Conservation (phyloP, 2,797 vertebrate species). For the Paedocypris micromegethes region DNA sequence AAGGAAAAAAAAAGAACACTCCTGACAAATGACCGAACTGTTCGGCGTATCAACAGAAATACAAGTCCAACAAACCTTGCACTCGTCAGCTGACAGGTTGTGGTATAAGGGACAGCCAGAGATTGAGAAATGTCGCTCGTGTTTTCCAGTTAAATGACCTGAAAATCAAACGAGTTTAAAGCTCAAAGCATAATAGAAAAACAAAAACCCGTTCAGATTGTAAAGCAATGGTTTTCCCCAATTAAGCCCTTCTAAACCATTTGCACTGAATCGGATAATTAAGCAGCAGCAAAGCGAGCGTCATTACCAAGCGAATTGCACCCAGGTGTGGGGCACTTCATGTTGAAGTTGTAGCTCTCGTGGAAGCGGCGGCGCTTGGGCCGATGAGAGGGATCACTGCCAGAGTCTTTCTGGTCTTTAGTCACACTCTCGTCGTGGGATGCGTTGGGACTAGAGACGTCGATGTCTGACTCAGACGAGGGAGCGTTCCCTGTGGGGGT, state of each 20-base stretch:
- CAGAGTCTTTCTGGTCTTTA: conserved; percentile 92
- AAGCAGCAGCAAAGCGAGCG: neutral
- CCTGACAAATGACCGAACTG: neutral
- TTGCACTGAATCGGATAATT: neutral
- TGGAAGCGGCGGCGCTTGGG: conserved; percentile 97
- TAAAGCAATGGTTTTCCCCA: neutral
- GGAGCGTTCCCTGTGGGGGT: conserved; percentile 97
- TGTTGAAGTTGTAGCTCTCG: conserved; percentile 99
- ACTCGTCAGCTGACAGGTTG: conserved; percentile 96
- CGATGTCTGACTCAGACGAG: conserved; percentile 97
- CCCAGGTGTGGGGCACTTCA: conserved; percentile 98
- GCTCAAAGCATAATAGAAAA: neutral
- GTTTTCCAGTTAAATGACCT: conserved; percentile 97
- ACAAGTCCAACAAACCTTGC: conserved; percentile 74
- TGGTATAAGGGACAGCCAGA: conserved; percentile 96
- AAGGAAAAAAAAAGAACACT: neutral
- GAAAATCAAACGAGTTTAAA: neutral
- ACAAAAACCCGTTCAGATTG: neutral
- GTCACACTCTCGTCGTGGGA: conserved; percentile 93
- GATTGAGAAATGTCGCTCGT: conserved; percentile 96
- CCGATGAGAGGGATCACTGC: conserved; percentile 91
- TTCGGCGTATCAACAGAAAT: too few species aligned
- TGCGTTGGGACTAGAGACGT: conserved; percentile 94
- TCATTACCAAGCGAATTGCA: conserved; percentile 90
- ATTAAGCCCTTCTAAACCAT: conserved; percentile 16